Evolutionary conservation across 1,140 invertebrate genomes (phyloP).

Genomic region (Kradibia gibbosae): DNA sequence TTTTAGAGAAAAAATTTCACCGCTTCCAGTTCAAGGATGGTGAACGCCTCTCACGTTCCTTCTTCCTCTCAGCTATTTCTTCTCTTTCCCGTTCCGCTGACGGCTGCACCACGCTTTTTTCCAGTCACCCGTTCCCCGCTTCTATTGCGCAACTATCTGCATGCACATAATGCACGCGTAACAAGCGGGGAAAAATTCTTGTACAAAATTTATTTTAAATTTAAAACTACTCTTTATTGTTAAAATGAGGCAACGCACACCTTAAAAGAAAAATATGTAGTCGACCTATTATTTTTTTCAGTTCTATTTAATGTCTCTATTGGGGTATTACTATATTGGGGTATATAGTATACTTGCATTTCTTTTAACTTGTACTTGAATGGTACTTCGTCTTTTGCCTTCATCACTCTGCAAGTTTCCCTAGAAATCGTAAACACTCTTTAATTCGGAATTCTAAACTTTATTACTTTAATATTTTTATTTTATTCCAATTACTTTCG

Average conservation of each 20-base stretch:
- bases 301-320: conserved; percentile 48
- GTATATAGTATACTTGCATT: not conserved
- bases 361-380: conserved; percentile 19
- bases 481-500: not conserved
- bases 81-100: not conserved
- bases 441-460: conserved; percentile 8
- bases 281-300: not conserved
- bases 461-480: not conserved
- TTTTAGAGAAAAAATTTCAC: not conserved
- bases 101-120: not conserved
- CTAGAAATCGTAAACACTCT: conserved; percentile 36
- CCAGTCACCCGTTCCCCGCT: conserved; percentile 17
- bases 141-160: conserved; percentile 5
- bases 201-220: conserved; percentile 42
- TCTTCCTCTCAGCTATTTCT: not conserved
- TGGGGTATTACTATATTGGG: too few species aligned
- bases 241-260: conserved; percentile 39
- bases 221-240: conserved; percentile 47
- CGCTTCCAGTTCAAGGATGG: conserved; percentile 35
- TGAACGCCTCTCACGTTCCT: not conserved
- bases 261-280: not conserved
- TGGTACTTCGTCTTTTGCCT: conserved; percentile 1
- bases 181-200: conserved; percentile 35
- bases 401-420: conserved; percentile 14
- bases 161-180: conserved; percentile 23